These are phyloP conservation scores for Eristalis tenax DNA, from an alignment of 2,888 invertebrate species.

Conservation along the genomic window DNA sequence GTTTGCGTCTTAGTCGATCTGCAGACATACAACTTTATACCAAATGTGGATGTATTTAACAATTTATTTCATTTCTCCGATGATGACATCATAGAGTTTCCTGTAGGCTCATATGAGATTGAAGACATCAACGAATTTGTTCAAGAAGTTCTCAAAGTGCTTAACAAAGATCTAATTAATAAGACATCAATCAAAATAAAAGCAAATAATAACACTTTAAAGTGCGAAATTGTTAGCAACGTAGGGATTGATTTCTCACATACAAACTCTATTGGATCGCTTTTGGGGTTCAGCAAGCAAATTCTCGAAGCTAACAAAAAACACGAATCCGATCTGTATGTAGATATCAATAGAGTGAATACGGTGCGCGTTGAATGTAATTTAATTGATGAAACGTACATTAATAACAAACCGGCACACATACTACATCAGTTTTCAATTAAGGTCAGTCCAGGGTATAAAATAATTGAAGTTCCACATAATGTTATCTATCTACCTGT, in stretches of 20 bases:
- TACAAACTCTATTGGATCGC: conserved; percentile 5
- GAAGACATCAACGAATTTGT: conserved; percentile 74
- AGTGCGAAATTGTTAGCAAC: conserved; percentile 53
- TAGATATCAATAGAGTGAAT: conserved; percentile 56
- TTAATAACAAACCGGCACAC: conserved; percentile 71
- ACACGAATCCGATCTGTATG: neutral
- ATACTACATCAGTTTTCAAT: conserved; percentile 77
- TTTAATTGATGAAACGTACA: conserved; percentile 16
- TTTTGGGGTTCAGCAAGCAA: neutral
- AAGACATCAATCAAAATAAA: conserved; percentile 5
- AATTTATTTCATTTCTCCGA: conserved; percentile 74
- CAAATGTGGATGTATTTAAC: conserved; percentile 76
- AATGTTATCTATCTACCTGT: conserved; percentile 76
- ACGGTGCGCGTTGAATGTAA: conserved; percentile 49
- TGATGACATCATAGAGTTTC: conserved; percentile 72
- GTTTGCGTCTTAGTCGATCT: conserved; percentile 75
- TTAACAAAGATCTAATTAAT: conserved; percentile 27
- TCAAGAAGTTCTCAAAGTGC: neutral
- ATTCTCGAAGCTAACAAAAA: neutral
- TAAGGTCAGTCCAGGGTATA: conserved; percentile 75
- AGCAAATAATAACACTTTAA: conserved; percentile 42
- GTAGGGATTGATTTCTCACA: conserved; percentile 49
- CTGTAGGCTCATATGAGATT: conserved; percentile 76
- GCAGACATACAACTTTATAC: conserved; percentile 71
- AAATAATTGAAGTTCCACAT: conserved; percentile 76